Evolutionary conservation across 2,113 vertebrate species (phyloP).

Genomic region (Erythrocercus mccallii): DNA sequence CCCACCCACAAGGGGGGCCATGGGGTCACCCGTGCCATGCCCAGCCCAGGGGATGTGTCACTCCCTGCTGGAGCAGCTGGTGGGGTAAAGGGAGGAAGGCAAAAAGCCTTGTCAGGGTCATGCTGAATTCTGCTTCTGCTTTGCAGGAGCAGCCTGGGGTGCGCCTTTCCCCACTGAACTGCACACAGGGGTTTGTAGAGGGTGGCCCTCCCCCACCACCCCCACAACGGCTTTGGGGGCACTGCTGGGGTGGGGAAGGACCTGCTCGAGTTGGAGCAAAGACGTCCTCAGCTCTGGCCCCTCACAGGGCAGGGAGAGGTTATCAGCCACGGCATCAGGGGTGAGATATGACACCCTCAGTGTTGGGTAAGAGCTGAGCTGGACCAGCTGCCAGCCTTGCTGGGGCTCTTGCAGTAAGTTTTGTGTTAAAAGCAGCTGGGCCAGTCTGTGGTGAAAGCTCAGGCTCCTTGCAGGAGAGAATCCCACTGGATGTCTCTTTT

Average conservation of each 20-base stretch:
- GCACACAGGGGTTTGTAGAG: rapidly evolving
- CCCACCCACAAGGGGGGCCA: too few relatives aligned
- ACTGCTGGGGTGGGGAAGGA: rapidly evolving
- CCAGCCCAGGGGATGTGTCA: neutral
- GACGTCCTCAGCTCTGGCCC: neutral
- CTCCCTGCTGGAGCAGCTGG: rapidly evolving
- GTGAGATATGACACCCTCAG: neutral
- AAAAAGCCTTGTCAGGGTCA: rapidly evolving
- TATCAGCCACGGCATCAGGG: neutral
- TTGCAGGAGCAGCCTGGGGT: neutral
- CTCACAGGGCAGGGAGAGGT: neutral
- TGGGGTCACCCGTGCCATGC: rapidly evolving
- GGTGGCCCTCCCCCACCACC: neutral
- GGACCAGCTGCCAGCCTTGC: neutral
- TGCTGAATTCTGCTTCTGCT: slow-evolving; percentile 28
- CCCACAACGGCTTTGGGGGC: rapidly evolving
- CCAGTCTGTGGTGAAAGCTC: neutral
- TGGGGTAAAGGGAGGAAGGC: neutral
- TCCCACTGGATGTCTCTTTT: rapidly evolving
- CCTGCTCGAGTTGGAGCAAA: neutral
- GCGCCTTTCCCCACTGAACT: neutral
- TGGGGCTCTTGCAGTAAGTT: neutral
- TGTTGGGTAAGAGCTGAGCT: neutral
- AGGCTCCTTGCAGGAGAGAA: neutral
- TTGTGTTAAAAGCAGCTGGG: neutral